Evolutionary conservation across 1,140 invertebrate genomes (phyloP).

Genomic region (Lethrus apterus): DNA sequence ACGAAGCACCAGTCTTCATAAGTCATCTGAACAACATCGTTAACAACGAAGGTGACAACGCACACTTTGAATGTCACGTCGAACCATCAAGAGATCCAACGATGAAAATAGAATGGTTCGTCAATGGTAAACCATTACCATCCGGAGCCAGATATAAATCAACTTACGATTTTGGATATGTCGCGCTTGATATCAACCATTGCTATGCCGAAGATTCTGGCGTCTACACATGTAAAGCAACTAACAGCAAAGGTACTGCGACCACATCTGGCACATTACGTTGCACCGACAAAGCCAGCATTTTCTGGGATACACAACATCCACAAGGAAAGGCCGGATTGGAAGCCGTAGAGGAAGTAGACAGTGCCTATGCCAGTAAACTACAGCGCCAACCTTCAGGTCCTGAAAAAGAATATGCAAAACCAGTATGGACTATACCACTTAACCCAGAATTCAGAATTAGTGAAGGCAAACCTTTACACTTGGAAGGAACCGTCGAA

Average conservation of each 20-base stretch:
- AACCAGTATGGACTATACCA: constrained; percentile 82
- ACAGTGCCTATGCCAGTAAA: constrained; percentile 66
- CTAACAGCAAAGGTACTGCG: constrained; percentile 82
- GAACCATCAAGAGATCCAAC: constrained; percentile 92
- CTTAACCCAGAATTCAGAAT: constrained; percentile 73
- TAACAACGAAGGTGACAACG: constrained; percentile 82
- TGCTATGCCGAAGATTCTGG: constrained; percentile 83
- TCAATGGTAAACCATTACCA: constrained; percentile 75
- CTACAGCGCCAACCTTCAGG: constrained; percentile 53
- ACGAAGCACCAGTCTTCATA: constrained; percentile 82
- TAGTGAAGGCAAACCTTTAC: constrained; percentile 83
- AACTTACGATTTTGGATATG: constrained; percentile 84
- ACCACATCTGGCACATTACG: constrained; percentile 80
- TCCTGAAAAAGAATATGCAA: constrained; percentile 70
- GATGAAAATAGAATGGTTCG: constrained; percentile 87
- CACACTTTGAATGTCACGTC: constrained; percentile 91
- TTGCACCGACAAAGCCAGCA: constrained; percentile 68
- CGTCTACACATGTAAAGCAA: constrained; percentile 86
- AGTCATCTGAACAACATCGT: constrained; percentile 85
- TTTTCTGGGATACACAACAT: constrained; percentile 82
- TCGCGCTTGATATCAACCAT: constrained; percentile 73
- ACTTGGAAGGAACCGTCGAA: constrained; percentile 88
- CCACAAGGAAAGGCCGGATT: constrained; percentile 79
- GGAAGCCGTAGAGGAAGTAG: constrained; percentile 77
- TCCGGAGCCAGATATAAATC: constrained; percentile 74